Percentiles rank a stretch among this genome's conserved stretches.
These are phyloP conservation scores for Eupithecia subumbrata DNA, from an alignment of 2,888 invertebrate genomes.

Conservation along the genomic window DNA sequence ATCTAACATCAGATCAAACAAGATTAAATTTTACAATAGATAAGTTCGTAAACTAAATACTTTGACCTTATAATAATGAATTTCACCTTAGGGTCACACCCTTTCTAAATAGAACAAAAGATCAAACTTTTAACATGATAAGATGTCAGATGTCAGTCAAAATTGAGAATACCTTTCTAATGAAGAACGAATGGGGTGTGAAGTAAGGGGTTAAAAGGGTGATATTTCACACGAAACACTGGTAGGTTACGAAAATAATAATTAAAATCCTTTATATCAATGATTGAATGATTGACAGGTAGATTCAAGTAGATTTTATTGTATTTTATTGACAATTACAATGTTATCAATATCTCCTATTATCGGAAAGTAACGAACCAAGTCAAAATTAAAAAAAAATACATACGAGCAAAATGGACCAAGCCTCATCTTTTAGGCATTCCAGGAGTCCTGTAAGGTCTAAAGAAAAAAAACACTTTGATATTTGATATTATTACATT, in stretches of 20 bases:
- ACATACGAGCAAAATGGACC: not conserved
- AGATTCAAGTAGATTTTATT: slow-evolving; percentile 21
- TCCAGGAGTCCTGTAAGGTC: no score
- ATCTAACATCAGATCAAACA: slow-evolving; percentile 53
- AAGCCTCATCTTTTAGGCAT: not conserved
- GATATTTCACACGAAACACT: slow-evolving; percentile 49
- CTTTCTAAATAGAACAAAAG: slow-evolving; percentile 60
- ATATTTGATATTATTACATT: not conserved
- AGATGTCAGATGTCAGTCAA: slow-evolving; percentile 57
- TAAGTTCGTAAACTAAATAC: slow-evolving; percentile 56
- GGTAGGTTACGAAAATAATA: slow-evolving; percentile 20
- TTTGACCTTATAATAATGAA: slow-evolving; percentile 57
- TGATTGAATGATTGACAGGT: slow-evolving; percentile 35
- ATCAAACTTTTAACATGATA: slow-evolving; percentile 14
- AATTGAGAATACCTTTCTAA: slow-evolving; percentile 65
- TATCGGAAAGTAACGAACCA: no score
- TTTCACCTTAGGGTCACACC: slow-evolving; percentile 61
- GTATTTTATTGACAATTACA: slow-evolving; percentile 19
- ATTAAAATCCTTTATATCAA: not conserved
- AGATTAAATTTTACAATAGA: slow-evolving; percentile 54
- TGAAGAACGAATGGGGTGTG: slow-evolving; percentile 54
- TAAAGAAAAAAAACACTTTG: no score
- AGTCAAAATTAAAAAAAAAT: no score
- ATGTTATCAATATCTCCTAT: not conserved
- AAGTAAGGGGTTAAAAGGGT: slow-evolving; percentile 31